Evolutionary conservation across 2,888 invertebrate species (phyloP).

Genomic region (Meiosimyza platycephala): DNA sequence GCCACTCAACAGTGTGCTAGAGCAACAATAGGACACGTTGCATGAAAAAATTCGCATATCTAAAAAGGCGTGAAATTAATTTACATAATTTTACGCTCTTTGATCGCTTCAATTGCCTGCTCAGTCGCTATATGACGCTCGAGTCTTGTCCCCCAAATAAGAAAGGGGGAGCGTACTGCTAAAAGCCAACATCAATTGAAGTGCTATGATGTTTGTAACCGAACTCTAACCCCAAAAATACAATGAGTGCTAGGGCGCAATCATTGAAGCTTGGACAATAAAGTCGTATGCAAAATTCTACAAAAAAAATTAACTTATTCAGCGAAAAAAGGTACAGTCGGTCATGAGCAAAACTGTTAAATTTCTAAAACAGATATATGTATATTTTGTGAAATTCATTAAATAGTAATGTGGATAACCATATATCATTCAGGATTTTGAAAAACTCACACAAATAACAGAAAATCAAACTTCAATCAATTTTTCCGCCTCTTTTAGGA

Average conservation of each 20-base stretch:
- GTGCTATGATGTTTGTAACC: constrained; percentile 3
- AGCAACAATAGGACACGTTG: neutral
- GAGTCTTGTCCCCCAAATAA: neutral
- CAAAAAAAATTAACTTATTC: constrained; percentile 6
- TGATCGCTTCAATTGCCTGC: constrained; percentile 63
- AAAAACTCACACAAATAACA: too few species aligned
- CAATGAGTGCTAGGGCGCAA: constrained; percentile 15
- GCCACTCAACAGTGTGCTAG: neutral
- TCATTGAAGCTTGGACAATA: constrained; percentile 50
- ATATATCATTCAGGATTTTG: too few species aligned
- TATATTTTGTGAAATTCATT: too few species aligned
- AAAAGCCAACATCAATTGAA: constrained; percentile 16
- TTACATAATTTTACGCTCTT: constrained; percentile 68
- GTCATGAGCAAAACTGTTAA: neutral
- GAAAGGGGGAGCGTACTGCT: neutral
- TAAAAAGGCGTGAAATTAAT: constrained; percentile 69
- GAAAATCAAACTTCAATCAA: too few species aligned
- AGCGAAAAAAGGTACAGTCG: constrained; percentile 24
- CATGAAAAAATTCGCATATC: constrained; percentile 56
- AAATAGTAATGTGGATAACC: too few species aligned
- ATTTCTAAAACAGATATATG: neutral
- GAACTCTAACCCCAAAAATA: neutral
- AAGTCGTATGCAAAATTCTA: constrained; percentile 39
- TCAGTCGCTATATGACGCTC: constrained; percentile 9
- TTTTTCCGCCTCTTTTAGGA: too few species aligned